Evolutionary conservation across 1,140 invertebrate species (phyloP).

Genomic region (Caenorhabditis remanei): DNA sequence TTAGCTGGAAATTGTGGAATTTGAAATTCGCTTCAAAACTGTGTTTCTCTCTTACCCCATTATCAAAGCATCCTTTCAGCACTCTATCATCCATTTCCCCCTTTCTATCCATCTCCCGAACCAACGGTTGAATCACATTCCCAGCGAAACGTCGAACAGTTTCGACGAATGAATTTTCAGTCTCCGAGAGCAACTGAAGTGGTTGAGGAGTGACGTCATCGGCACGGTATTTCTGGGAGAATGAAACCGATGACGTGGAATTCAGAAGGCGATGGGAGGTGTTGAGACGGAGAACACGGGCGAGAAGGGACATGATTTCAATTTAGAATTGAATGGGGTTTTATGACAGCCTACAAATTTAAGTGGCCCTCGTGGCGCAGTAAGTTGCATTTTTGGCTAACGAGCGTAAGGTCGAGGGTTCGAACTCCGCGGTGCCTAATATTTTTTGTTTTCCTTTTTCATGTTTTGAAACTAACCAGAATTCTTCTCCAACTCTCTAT

Average conservation of each 20-base stretch:
- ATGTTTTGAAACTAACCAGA: slow-evolving; percentile 19
- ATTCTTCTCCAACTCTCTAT: slow-evolving; percentile 58
- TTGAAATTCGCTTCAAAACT: background rate
- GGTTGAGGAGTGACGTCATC: background rate
- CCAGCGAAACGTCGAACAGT: slow-evolving; percentile 86
- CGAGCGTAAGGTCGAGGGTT: too few relatives aligned
- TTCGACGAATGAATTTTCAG: too few relatives aligned
- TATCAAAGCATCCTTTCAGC: slow-evolving; percentile 81
- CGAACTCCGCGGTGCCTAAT: too few relatives aligned
- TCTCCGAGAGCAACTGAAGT: background rate
- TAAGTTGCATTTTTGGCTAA: too few relatives aligned
- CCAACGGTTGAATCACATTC: slow-evolving; percentile 88
- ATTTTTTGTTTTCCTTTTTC: too few relatives aligned
- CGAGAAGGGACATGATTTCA: background rate
- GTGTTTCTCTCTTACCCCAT: slow-evolving; percentile 80
- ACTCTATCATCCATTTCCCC: slow-evolving; percentile 83
- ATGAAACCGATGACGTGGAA: background rate
- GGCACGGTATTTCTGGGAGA: background rate
- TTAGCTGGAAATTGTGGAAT: slow-evolving; percentile 82
- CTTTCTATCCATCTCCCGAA: slow-evolving; percentile 92
- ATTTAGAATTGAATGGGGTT: background rate
- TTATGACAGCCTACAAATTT: too few relatives aligned
- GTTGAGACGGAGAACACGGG: too few relatives aligned
- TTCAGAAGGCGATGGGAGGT: background rate
- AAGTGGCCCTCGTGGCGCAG: too few relatives aligned